Base-by-base conservation (phyloP, 2,797 vertebrate species). In the Pelodytes ibericus region DNA sequence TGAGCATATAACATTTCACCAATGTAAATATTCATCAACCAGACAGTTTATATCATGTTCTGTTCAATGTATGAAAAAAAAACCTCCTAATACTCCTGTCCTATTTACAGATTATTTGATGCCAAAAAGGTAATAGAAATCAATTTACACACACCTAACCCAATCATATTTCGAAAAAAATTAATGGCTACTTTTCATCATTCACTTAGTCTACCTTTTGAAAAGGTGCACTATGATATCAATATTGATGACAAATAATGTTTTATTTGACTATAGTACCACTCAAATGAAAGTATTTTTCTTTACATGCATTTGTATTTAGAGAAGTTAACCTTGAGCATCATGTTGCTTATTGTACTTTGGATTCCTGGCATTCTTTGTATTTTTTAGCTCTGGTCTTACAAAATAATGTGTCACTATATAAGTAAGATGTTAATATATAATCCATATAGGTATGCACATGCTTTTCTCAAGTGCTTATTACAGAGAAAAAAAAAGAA, bases 361-460 rank as follows among this genome's bases (percentile, higher is more conserved):
- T 11, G 0, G 2, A 7, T 24, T 11, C 13, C 4, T 49, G 49
- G 4, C n/a, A 53, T 9, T 69, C 24, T 29, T n/a, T n/a, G n/a
- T n/a, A n/a, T 16, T 56, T 57, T 51, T 33, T 8, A 20, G 29
- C 26, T 22, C 9, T 51, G 62, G 20, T 41, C 2, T 4, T 20
- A 24, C 3, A 10, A 64, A 13, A 41, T n/a, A 44, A 56, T 20
- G 49, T 71, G 51, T 49, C 51, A 49, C 26, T 44, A 20, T 49
- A 61, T 49, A 61, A 68, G 68, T 68, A 75, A 49, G 29, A 72
- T 59, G 68, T 60, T 58, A 57, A 77, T 66, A 39, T 47, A 66
- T 49, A 65, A 72, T 29, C 16, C 30, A 13, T 11, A 47, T 58
- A 71, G 33, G 26, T 33, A 71, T 20, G 62, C 41, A 66, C 39